Percentiles rank a stretch among this genome's conserved stretches.
phyloP scores from a whole-genome alignment of 2,888 invertebrate species.

The Schizaphis graminum region DNA sequence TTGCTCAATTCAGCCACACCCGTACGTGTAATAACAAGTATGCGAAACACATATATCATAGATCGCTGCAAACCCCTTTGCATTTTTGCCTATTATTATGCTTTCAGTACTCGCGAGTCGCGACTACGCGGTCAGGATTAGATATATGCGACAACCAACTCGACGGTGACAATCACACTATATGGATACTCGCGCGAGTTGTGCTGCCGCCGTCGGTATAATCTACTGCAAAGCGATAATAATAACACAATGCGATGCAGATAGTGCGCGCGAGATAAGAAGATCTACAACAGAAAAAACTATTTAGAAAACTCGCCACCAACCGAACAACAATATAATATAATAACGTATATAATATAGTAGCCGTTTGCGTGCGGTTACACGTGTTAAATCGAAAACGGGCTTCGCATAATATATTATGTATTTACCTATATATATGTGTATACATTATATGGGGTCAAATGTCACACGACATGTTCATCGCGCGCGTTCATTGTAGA shows the following conservation, averaged over 20 bases:
- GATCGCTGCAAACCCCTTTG: neutral
- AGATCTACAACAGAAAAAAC: conserved; percentile 9
- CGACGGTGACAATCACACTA: neutral
- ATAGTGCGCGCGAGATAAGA: conserved; percentile 36
- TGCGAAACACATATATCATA: neutral
- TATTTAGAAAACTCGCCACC: conserved; percentile 31
- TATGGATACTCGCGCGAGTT: no score
- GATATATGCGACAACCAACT: neutral
- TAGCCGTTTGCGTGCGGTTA: conserved; percentile 1
- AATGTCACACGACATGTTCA: conserved; percentile 22
- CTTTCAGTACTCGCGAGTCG: neutral
- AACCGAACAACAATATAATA: neutral
- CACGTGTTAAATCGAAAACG: conserved; percentile 45
- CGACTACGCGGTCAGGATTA: neutral
- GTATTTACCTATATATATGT: neutral
- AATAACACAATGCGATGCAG: conserved; percentile 50
- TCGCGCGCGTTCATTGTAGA: conserved; percentile 31
- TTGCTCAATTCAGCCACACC: neutral
- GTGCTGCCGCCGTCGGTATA: neutral
- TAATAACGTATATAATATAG: neutral
- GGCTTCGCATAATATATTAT: neutral
- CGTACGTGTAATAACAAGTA: neutral
- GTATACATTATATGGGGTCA: conserved; percentile 14
- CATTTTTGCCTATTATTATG: neutral
- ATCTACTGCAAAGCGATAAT: neutral